These are phyloP conservation scores for Petrolisthes manimaculis DNA, from an alignment of 2,888 invertebrate genomes.

Conservation along the genomic window DNA sequence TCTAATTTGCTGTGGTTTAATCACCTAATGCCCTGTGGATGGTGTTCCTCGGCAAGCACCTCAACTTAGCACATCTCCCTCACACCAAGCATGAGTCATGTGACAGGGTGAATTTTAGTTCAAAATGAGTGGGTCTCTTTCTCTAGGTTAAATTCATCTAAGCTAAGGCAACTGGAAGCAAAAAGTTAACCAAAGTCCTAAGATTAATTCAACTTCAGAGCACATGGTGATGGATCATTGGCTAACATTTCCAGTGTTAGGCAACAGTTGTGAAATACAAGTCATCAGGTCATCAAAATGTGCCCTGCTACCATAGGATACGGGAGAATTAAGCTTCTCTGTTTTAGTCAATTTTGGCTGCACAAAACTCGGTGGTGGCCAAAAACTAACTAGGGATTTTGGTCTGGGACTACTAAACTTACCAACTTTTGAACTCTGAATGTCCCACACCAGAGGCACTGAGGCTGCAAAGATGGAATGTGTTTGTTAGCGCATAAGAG, in stretches of 20 bases:
- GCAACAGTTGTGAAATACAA: background rate
- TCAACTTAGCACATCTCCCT: constrained; percentile 5
- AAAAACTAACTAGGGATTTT: constrained; percentile 44
- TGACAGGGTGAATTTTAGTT: background rate
- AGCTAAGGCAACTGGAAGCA: constrained; percentile 8
- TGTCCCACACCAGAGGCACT: constrained; percentile 61
- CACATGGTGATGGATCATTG: background rate
- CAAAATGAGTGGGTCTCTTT: background rate
- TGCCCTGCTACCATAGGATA: background rate
- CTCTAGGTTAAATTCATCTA: background rate
- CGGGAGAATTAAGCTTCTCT: background rate
- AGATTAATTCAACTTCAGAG: background rate
- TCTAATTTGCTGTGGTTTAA: no score
- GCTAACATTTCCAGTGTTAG: background rate
- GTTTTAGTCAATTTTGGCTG: constrained; percentile 39
- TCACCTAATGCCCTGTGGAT: no score
- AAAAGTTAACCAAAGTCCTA: background rate
- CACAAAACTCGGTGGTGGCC: constrained; percentile 31
- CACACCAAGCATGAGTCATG: background rate
- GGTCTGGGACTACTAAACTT: constrained; percentile 53
- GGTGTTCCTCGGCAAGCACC: background rate
- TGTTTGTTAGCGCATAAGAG: constrained; percentile 48
- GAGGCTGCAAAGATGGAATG: constrained; percentile 61
- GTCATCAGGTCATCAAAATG: background rate
- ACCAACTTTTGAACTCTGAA: constrained; percentile 60